Conservation (phyloP, 2,888 invertebrate genomes). For the Cerastoderma edule region DNA sequence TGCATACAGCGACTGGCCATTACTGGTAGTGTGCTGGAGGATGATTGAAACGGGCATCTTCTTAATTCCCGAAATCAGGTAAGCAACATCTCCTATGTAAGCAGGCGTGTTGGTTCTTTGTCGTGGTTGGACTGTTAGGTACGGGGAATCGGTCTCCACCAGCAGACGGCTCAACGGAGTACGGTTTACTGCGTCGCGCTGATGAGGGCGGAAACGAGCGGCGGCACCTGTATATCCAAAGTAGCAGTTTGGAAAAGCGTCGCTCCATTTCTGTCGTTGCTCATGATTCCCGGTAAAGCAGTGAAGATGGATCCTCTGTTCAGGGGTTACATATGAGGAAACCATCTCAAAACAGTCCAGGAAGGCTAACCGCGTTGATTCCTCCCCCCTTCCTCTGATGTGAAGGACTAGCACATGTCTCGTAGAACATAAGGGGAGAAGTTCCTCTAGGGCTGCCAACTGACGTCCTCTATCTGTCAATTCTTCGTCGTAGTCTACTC, state of each 20-base stretch:
- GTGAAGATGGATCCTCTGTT: conserved; percentile 28
- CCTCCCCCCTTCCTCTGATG: too few relatives aligned
- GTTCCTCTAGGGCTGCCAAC: too few relatives aligned
- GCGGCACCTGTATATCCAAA: conserved; percentile 20
- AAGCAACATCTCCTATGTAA: conserved; percentile 17
- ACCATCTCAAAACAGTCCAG: conserved; percentile 7
- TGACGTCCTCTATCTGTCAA: too few relatives aligned
- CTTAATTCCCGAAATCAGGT: neutral
- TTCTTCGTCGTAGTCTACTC: too few relatives aligned
- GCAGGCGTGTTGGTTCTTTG: conserved; percentile 16
- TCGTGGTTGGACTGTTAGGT: conserved; percentile 1
- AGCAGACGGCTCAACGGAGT: neutral
- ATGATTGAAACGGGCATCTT: neutral
- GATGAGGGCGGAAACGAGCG: neutral
- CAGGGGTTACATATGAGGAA: neutral
- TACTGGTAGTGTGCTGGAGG: neutral
- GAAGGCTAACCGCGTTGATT: too few relatives aligned
- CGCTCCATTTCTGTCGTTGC: conserved; percentile 12
- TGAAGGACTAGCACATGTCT: too few relatives aligned
- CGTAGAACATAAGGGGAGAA: too few relatives aligned
- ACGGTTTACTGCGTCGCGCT: conserved; percentile 13
- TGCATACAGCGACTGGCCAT: conserved; percentile 15
- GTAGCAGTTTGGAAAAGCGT: conserved; percentile 27
- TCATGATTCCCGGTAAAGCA: conserved; percentile 11
- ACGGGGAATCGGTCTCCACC: conserved; percentile 26